These are phyloP conservation scores for Mormyrus hasselquistii DNA, from an alignment of 2,797 vertebrate genomes.

Conservation along the genomic window DNA sequence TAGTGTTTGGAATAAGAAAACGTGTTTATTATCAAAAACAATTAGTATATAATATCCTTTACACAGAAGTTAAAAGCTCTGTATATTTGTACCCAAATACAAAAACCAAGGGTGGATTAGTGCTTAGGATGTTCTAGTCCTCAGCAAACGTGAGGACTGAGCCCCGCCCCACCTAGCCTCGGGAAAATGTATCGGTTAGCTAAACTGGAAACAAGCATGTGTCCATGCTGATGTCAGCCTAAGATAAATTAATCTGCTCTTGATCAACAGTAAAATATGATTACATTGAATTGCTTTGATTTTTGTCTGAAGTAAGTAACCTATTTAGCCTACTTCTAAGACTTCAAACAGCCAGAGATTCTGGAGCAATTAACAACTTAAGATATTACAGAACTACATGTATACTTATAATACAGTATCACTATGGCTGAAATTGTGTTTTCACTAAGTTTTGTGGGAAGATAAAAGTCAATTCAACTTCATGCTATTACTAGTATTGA, in stretches of 20 bases:
- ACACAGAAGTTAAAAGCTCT: neutral
- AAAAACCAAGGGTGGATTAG: neutral
- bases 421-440: neutral
- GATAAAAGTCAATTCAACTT: neutral
- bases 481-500: neutral
- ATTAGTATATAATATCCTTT: neutral
- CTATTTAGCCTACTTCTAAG: neutral
- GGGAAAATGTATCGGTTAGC: neutral
- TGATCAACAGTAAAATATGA: neutral
- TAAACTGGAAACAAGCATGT: neutral
- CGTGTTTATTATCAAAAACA: neutral
- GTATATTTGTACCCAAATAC: neutral
- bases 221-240: neutral
- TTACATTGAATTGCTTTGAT: neutral
- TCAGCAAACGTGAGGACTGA: neutral
- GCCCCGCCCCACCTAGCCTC: neutral
- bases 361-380: neutral
- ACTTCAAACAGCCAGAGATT: neutral
- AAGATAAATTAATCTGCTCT: neutral
- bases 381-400: neutral
- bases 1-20: neutral
- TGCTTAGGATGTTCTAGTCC: neutral
- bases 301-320: neutral
- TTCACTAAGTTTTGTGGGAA: neutral
- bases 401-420: neutral